Base-by-base conservation (phyloP, 2,888 invertebrate species). In the Salticus scenicus region DNA sequence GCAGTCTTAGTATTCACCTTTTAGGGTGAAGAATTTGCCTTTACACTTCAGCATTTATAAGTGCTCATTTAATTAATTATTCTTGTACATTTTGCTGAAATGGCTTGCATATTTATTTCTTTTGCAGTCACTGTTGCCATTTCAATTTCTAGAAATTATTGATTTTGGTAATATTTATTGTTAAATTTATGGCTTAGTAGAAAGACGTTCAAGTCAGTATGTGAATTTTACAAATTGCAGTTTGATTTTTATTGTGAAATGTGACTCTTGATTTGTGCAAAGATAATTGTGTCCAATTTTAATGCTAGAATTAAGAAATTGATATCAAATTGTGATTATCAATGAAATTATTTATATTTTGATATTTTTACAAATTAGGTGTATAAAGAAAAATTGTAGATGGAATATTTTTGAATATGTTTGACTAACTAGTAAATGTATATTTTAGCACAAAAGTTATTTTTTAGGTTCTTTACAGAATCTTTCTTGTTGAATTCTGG, bases 21-120 rank as follows among this genome's bases (percentile, higher is more conserved):
- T 47, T 67, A 37, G 42, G 64, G 37, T 63, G 70, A 82, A 81
- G 64, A 75, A 82, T 30, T 63, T 75, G 82, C 75, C 81, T 82
- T 75, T 75, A 31, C n/a, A 75, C 30, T 69, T 24, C 33, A 69
- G 33, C 30, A 30, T 42, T 71, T 30, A 24, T 47, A 37, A 71
- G 42, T 47, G 42, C 66, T 66, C 31, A 31, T 66, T 66, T 10
- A n/a, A n/a, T n/a, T 66, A 66, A 66, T 30, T 30, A 7, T 66
- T n/a, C 30, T 66, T 63, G 27, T 12, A 63, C 31, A 8, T n/a
- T 31, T 66, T n/a, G 66, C 31, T 17, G 66, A 24, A 57, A 57
- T 57, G 20, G 57, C 24, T 57, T 57, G 57, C 57, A 57, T 20
- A 5, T 57, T 20, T 57, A 57, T 24, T 57, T 57, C 20, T 12